These are phyloP conservation scores for Tapirus terrestris DNA, from an alignment of 2,113 vertebrate species.

Conservation along the genomic window DNA sequence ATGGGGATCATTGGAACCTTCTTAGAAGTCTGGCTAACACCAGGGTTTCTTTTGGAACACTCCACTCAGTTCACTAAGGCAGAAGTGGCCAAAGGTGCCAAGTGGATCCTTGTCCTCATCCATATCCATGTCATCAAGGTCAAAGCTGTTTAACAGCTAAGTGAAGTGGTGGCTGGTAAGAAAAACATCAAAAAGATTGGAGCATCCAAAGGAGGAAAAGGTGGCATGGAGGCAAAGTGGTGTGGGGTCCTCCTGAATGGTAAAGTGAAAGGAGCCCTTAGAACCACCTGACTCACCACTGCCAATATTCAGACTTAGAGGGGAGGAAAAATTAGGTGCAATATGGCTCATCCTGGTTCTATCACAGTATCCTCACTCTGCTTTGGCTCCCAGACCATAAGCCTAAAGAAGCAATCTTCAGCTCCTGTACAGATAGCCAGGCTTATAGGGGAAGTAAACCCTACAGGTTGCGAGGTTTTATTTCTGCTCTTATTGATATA, in stretches of 20 bases:
- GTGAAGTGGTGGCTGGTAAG: constrained; percentile 88
- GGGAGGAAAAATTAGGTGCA: background rate
- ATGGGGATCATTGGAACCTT: background rate
- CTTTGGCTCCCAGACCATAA: background rate
- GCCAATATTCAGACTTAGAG: constrained; percentile 91
- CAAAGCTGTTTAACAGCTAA: constrained; percentile 89
- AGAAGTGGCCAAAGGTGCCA: constrained; percentile 90
- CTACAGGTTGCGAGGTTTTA: background rate
- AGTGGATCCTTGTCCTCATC: constrained; percentile 88
- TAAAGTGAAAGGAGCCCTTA: constrained; percentile 91
- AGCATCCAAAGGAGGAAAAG: constrained; percentile 92
- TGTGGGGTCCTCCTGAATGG: constrained; percentile 91
- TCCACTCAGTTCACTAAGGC: constrained; percentile 89
- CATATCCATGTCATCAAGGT: constrained; percentile 88
- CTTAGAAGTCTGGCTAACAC: background rate
- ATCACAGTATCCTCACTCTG: background rate
- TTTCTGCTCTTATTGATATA: background rate
- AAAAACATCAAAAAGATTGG: constrained; percentile 91
- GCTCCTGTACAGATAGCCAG: background rate
- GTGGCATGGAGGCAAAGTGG: constrained; percentile 85
- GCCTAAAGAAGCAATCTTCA: background rate
- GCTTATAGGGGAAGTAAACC: background rate
- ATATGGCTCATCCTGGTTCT: background rate
- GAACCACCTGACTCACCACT: constrained; percentile 89
- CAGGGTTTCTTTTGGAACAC: constrained; percentile 85